phyloP scores from a whole-genome alignment of 2,797 vertebrate genomes.

The Lindbergichthys nudifrons region DNA sequence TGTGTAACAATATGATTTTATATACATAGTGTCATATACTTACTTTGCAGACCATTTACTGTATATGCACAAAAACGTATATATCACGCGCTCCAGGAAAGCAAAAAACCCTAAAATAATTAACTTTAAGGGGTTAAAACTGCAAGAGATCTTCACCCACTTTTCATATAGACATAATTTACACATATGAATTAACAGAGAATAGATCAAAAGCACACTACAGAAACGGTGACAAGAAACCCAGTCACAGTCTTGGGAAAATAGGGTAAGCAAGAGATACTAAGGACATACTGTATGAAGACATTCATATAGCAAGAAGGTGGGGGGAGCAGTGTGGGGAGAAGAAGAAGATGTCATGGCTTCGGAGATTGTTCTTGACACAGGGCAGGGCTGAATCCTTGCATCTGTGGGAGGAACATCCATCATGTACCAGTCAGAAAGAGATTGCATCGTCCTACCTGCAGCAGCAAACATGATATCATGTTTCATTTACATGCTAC shows the following conservation, averaged over 20 bases:
- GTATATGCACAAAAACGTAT: too few species aligned
- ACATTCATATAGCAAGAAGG: neutral
- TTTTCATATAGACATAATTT: too few species aligned
- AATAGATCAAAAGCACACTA: neutral
- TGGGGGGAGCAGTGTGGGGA: neutral
- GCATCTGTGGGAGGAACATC: constrained; percentile 45
- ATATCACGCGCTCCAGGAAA: too few species aligned
- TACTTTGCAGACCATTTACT: too few species aligned
- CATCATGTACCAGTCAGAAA: constrained; percentile 48
- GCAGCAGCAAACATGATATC: constrained; percentile 30
- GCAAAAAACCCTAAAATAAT: too few species aligned
- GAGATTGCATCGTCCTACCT: constrained; percentile 43
- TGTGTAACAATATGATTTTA: too few species aligned
- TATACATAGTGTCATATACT: too few species aligned
- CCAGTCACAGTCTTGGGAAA: neutral
- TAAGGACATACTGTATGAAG: neutral
- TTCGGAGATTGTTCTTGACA: constrained; percentile 27
- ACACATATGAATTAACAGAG: neutral
- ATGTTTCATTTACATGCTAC: constrained; percentile 45
- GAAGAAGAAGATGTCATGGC: constrained; percentile 15
- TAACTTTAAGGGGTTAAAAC: too few species aligned
- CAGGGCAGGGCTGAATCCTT: constrained; percentile 29
- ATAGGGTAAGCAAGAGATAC: neutral
- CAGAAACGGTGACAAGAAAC: neutral
- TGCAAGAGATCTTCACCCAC: neutral